These are phyloP conservation scores for Eilema sororculum DNA, from an alignment of 2,888 invertebrate genomes.

Conservation along the genomic window DNA sequence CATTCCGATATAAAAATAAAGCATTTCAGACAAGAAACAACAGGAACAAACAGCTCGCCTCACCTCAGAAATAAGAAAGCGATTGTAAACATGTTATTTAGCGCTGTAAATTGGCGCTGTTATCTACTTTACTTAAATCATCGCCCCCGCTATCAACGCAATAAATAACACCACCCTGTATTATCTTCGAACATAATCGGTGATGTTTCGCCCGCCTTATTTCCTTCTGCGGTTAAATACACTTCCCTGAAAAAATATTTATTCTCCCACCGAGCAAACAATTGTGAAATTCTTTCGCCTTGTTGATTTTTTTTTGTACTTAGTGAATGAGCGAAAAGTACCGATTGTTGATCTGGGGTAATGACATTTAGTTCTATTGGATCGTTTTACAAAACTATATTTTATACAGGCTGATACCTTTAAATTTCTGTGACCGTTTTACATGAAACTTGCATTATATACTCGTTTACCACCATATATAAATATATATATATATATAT, in stretches of 20 bases:
- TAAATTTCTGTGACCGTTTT: no score
- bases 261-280: slow-evolving; percentile 61
- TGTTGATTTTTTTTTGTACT: slow-evolving; percentile 62
- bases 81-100: slow-evolving; percentile 76
- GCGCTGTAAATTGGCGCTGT: slow-evolving; percentile 72
- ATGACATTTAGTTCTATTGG: slow-evolving; percentile 25
- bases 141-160: slow-evolving; percentile 75
- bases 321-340: slow-evolving; percentile 44
- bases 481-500: no score
- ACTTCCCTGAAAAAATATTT: slow-evolving; percentile 76
- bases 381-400: slow-evolving; percentile 11
- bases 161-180: slow-evolving; percentile 75
- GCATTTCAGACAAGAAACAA: slow-evolving; percentile 12
- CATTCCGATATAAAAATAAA: slow-evolving; percentile 27
- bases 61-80: slow-evolving; percentile 57
- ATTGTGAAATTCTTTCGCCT: slow-evolving; percentile 56
- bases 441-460: no score
- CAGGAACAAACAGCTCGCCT: slow-evolving; percentile 28
- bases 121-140: slow-evolving; percentile 83
- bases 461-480: not conserved
- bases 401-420: no score
- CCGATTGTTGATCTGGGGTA: slow-evolving; percentile 36
- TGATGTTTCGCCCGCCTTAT: slow-evolving; percentile 77
- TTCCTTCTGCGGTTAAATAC: slow-evolving; percentile 77
- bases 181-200: slow-evolving; percentile 79